phyloP scores from a whole-genome alignment of 2,888 invertebrate species.

The Lydus trimaculatus region DNA sequence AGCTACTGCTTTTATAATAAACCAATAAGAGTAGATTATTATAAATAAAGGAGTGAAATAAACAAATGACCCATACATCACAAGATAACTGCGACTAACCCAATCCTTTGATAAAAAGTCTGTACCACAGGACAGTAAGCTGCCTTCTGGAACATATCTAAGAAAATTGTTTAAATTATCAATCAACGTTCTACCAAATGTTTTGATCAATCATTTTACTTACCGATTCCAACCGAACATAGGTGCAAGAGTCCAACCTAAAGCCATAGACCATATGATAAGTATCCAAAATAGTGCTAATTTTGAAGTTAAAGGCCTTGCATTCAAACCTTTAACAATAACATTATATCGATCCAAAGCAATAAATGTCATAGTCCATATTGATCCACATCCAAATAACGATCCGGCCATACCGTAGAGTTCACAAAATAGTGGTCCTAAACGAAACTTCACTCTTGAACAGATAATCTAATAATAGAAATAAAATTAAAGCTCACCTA shows the following conservation, averaged over 20 bases:
- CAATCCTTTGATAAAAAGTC: constrained; percentile 82
- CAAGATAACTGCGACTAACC: constrained; percentile 80
- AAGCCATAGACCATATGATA: constrained; percentile 79
- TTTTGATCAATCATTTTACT: neutral
- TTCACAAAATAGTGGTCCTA: constrained; percentile 84
- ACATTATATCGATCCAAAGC: constrained; percentile 94
- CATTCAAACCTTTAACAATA: constrained; percentile 89
- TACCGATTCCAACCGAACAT: constrained; percentile 87
- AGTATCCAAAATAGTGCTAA: constrained; percentile 80
- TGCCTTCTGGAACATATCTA: constrained; percentile 92
- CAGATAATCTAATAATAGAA: neutral
- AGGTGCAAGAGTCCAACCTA: constrained; percentile 83
- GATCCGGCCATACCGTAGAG: constrained; percentile 88
- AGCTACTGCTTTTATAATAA: constrained; percentile 85
- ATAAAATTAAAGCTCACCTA: neutral
- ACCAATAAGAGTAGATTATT: constrained; percentile 88
- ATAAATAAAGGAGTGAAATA: constrained; percentile 79
- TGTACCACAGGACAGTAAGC: constrained; percentile 92
- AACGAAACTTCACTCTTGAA: constrained; percentile 13
- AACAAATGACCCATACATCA: constrained; percentile 78
- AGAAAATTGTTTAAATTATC: constrained; percentile 1
- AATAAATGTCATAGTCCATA: constrained; percentile 93
- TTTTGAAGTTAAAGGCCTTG: constrained; percentile 83
- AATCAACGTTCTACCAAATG: neutral
- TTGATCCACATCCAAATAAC: constrained; percentile 87